Evolutionary conservation across 2,888 invertebrate species (phyloP), one percentile per base, ranked within the genome.

Genomic region (Lutraria lutraria): DNA sequence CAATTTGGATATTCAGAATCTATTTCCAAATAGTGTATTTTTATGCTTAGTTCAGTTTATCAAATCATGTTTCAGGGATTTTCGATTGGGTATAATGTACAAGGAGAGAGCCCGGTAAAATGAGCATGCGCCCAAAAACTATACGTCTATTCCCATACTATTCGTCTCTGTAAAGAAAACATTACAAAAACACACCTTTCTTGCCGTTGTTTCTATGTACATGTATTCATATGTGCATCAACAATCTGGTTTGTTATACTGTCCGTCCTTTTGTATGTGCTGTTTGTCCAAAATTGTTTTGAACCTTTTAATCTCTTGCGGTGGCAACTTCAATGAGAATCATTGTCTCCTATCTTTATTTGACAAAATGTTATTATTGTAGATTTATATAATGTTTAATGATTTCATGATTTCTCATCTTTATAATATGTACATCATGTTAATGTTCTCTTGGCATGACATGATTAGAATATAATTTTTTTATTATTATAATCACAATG

Each of bases 51-150:
- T 43, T 43, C 43, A 43, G 43, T 43, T 43, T 43, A 43, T 43
- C 43, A 43, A 43, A 43, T 43, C 43, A 43, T 43, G 43, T 43
- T 85, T 56, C 85, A 85, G 85, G 85, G 80, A 31, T 85, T 60
- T 85, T 85, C 85, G 10, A n/a, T 85, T 6, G 85, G 85, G 60
- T 85, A 85, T 85, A 76, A 34, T 76, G 31, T 76, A 76, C 76
- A 76, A 3, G 76, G 34, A 76, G 34, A 31, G 34, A 76, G 16
- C 6, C 34, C 34, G 76, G 76, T 76, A 76, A 76, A 76, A 25
- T 4, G 3, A 25, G 76, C 76, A 76, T 76, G 76, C 31, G 10
- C 8, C 63, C 63, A 68, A 68, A 68, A 68, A 25, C 25, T 25
- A 68, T 25, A 60, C 21, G 21, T 21, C 60, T n/a, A n/a, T n/a